These are phyloP conservation scores for Leptogaster cylindrica DNA, from an alignment of 2,888 invertebrate genomes.

Conservation along the genomic window DNA sequence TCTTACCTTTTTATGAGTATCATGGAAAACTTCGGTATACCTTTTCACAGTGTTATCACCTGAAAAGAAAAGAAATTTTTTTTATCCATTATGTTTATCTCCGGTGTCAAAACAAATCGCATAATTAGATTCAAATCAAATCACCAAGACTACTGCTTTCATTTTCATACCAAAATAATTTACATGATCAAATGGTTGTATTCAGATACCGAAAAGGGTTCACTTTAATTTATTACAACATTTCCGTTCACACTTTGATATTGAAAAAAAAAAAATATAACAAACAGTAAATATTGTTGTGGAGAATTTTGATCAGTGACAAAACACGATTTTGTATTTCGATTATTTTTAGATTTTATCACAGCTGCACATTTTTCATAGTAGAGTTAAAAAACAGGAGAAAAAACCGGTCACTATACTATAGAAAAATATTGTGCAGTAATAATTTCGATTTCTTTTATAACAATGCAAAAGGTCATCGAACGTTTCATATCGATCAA, in stretches of 20 bases:
- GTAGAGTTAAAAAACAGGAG: too few species aligned
- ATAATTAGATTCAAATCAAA: background rate
- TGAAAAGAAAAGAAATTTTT: slow-evolving; percentile 5
- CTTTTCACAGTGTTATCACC: too few species aligned
- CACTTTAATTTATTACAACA: slow-evolving; percentile 2
- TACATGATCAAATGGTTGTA: slow-evolving; percentile 13
- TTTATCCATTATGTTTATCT: background rate
- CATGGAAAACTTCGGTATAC: slow-evolving; percentile 2
- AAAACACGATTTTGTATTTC: too few species aligned
- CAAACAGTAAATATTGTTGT: slow-evolving; percentile 6
- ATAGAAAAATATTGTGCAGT: too few species aligned
- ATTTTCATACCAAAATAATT: background rate
- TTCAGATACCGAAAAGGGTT: slow-evolving; percentile 5
- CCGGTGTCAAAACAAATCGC: background rate
- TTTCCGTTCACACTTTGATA: slow-evolving; percentile 20
- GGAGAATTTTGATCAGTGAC: too few species aligned
- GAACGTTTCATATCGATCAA: too few species aligned
- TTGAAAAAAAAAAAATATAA: background rate
- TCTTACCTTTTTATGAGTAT: slow-evolving; percentile 4
- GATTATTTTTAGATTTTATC: too few species aligned
- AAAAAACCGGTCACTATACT: too few species aligned
- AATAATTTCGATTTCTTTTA: too few species aligned
- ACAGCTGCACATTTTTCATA: too few species aligned
- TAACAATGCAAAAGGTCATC: too few species aligned
- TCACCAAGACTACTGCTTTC: background rate